phyloP scores from a whole-genome alignment of 2,113 vertebrate genomes.

The Eolophus roseicapilla region DNA sequence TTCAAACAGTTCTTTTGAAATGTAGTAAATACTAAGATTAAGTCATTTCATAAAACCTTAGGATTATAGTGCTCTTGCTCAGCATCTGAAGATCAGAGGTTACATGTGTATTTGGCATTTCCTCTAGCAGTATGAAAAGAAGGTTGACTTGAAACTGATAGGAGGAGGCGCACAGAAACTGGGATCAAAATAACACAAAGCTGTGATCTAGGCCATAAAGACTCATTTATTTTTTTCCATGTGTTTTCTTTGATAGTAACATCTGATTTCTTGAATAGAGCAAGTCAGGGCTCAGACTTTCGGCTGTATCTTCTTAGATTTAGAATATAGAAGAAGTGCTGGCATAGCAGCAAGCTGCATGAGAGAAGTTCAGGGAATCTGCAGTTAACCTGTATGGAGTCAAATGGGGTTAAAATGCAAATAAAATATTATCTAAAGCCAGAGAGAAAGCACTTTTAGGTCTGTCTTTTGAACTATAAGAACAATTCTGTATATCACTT shows the following conservation, averaged over 20 bases:
- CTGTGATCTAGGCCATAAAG: slow-evolving; percentile 10
- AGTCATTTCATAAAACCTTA: slow-evolving; percentile 58
- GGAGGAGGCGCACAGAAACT: not conserved
- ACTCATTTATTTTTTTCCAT: slow-evolving; percentile 3
- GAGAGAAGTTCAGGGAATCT: not conserved
- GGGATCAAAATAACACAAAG: slow-evolving; percentile 1
- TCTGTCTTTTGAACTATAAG: not conserved
- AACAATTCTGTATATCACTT: not conserved
- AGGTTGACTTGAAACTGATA: slow-evolving; percentile 21
- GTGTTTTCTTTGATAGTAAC: slow-evolving; percentile 25
- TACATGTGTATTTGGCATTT: slow-evolving; percentile 11
- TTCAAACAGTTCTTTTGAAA: slow-evolving; percentile 58
- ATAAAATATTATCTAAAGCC: not conserved
- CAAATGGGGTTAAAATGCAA: not conserved
- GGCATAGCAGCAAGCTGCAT: not conserved
- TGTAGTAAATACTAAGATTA: slow-evolving; percentile 58
- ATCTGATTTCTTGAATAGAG: slow-evolving; percentile 32
- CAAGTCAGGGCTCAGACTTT: slow-evolving; percentile 10
- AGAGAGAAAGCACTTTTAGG: not conserved
- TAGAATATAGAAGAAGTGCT: not conserved
- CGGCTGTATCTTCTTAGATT: slow-evolving; percentile 8
- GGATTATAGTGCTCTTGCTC: slow-evolving; percentile 43
- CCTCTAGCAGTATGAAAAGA: slow-evolving; percentile 23
- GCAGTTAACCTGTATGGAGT: not conserved
- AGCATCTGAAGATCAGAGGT: slow-evolving; percentile 57